Base-by-base conservation (phyloP, 2,113 vertebrate species). In the Tinamus guttatus region DNA sequence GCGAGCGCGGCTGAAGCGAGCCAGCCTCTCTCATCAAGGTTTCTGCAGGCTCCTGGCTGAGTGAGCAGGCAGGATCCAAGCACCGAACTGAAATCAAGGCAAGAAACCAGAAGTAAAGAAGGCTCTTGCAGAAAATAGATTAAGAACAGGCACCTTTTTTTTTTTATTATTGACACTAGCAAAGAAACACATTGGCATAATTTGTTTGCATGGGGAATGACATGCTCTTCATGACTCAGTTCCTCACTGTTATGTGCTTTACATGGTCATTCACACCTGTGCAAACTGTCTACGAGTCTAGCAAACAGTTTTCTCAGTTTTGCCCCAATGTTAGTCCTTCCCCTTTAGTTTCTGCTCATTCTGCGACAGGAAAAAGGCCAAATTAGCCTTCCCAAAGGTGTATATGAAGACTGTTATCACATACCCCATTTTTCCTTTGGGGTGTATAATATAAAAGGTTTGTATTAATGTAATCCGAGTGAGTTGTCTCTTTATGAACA, bases 41-140 rank as follows among this genome's bases (percentile, higher is more conserved):
- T 93, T 75, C 92, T 94, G 49, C 60, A 90, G 81, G 92, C 59
- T 91, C 96, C 81, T 91, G 96, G 89, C 86, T 96, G 94, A 89
- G 96, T 81, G 7, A 81, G 71, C 40, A 75, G 84, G 94, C 58
- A 81, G 67, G 96, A 94, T 49, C 86, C 84, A 97, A 98, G 95
- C 59, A 88, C 4, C 34, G 27, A 93, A 82, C 43, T 80, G 40
- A 92, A 51, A 20, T 91, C 80, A 88, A 85, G 73, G 68, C 28
- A 81, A 93, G 71, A 93, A 88, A 95, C 43, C 20, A 75, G 49
- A 3, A 40, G 28, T 54, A 77, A 77, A 59, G 40, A 83, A 49
- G 43, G 11, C 41, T 81, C 43, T 8, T 54, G 41, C 28, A 87
- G 56, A 94, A 87, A 67, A 51, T 2, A 13, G 11, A 28, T 59